Base-by-base conservation (phyloP, 2,888 invertebrate genomes). In the Ernsta delagoae region DNA sequence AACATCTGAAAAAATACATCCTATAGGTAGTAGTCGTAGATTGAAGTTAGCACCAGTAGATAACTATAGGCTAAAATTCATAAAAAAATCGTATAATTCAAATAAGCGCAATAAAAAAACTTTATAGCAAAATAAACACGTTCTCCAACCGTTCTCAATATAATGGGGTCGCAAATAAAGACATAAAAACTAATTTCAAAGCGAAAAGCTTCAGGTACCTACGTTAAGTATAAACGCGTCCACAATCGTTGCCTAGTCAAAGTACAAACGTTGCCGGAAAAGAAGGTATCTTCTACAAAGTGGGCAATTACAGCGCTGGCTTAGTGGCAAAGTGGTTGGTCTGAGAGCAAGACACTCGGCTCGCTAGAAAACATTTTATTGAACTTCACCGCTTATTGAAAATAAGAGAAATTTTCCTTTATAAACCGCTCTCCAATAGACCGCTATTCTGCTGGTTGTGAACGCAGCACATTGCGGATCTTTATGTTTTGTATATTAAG, bases 301-400 rank as follows among this genome's bases (percentile, higher is more conserved):
- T 67, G 67, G 67, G 67, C 67, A 61, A 67, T 67, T 61, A 67
- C 61, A 43, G 36, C 67, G 61, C 60, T 60, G 60, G 66, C 66
- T 60, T 45, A 53, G 60, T 54, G 41, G 66, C 53, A 54, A 66
- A 66, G 66, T 66, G 66, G 60, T 60, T 60, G 66, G 54, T 66
- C 43, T 54, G 60, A 60, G 66, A 66, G 60, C 66, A 66, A 66
- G 66, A 54, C 59, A 50, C 65, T 65, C 50, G 24, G 39, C 54
- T 59, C 57, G 39, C 54, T 34, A 60, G 66, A 67, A 67, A 54
- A 60, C 60, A 60, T 67, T 67, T 66, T 60, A 67, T 67, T 67
- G 66, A 67, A 67, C 66, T 60, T 67, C 54, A 43, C 54, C 54
- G 53, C 54, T 60, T 36, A 16, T 34, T 41, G 53, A 53, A 60